These are phyloP conservation scores for Pachycephus smyrnensis DNA, from an alignment of 2,888 invertebrate species.

Conservation along the genomic window DNA sequence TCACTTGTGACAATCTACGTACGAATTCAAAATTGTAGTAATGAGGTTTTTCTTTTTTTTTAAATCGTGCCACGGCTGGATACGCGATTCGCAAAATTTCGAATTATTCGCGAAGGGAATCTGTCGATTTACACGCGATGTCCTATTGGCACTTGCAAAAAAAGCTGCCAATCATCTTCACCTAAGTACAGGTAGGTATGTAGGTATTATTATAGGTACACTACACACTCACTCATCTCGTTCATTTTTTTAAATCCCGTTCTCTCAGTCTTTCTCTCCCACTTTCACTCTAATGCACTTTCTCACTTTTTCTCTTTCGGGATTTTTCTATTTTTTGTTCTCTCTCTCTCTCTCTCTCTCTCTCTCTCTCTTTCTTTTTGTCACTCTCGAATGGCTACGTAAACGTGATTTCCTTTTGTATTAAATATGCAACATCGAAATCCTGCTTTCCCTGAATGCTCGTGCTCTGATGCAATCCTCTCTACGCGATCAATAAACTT, in stretches of 20 bases:
- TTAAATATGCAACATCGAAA: neutral
- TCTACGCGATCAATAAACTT: neutral
- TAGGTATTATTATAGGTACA: neutral
- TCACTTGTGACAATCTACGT: neutral
- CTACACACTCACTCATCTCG: neutral
- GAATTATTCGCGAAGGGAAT: too few relatives aligned
- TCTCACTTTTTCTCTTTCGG: conserved; percentile 23
- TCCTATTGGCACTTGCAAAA: neutral
- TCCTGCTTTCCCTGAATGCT: neutral
- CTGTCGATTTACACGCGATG: neutral
- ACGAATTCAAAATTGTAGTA: neutral
- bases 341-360: conserved; percentile 1
- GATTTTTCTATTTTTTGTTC: conserved; percentile 20
- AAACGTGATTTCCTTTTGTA: neutral
- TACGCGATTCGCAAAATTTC: neutral
- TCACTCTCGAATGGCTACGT: neutral
- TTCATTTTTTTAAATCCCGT: neutral
- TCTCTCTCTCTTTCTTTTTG: conserved; percentile 1
- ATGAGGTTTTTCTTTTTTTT: too few relatives aligned
- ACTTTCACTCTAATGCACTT: neutral
- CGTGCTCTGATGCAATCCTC: neutral
- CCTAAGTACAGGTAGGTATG: neutral
- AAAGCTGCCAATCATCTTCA: neutral
- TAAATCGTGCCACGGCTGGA: neutral
- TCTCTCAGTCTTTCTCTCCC: neutral